Evolutionary conservation across 2,888 invertebrate species (phyloP).

Genomic region (Ganaspis brasiliensis): DNA sequence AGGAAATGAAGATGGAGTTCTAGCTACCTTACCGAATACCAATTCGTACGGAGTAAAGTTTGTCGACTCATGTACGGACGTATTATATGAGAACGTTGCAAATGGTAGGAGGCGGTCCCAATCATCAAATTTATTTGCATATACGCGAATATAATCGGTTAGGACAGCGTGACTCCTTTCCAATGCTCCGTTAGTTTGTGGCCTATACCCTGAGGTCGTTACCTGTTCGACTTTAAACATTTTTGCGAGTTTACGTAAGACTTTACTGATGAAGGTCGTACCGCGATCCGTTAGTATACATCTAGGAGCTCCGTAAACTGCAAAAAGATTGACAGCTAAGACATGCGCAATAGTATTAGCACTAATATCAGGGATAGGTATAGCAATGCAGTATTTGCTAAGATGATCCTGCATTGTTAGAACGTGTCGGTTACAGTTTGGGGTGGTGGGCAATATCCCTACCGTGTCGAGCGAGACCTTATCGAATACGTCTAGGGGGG

Average conservation of each 20-base stretch:
- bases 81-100: constrained; percentile 52
- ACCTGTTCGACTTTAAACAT: constrained; percentile 50
- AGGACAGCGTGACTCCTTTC: constrained; percentile 55
- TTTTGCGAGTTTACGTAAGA: constrained; percentile 51
- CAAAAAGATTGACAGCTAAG: too few species aligned
- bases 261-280: constrained; percentile 51
- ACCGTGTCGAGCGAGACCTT: too few species aligned
- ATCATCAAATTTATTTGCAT: constrained; percentile 41
- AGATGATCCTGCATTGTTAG: too few species aligned
- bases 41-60: constrained; percentile 49
- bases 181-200: constrained; percentile 53
- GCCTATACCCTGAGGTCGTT: constrained; percentile 48
- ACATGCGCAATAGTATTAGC: too few species aligned
- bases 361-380: too few species aligned
- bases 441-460: too few species aligned
- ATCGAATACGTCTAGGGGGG: too few species aligned
- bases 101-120: constrained; percentile 53
- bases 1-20: background rate
- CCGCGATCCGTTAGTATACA: constrained; percentile 58
- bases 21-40: constrained; percentile 45
- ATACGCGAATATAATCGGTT: constrained; percentile 54
- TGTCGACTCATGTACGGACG: constrained; percentile 45
- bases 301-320: too few species aligned
- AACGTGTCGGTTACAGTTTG: too few species aligned
- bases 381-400: too few species aligned